Percentiles rank a stretch among this genome's conserved stretches.
Evolutionary conservation across 30 jellyfish, hydroid and myxozoan genomes (phyloP).

Genomic region (Mastigias papua): DNA sequence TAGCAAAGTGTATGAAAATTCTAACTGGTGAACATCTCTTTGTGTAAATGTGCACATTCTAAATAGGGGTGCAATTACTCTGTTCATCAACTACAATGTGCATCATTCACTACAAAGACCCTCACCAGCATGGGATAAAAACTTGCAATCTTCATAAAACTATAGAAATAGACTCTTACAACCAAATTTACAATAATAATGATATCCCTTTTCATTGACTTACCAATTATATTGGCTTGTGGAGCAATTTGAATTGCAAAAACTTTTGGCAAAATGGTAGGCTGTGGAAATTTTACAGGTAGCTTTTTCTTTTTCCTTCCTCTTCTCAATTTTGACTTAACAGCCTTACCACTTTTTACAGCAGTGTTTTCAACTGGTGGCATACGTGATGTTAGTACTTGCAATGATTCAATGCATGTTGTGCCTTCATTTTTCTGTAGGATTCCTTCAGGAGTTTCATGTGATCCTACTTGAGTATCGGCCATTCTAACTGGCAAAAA

Average conservation of each 20-base stretch:
- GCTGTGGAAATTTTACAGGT: slow-evolving; percentile 39
- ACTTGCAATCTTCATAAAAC: no score
- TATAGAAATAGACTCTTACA: no score
- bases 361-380: slow-evolving; percentile 22
- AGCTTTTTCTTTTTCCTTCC: slow-evolving; percentile 62
- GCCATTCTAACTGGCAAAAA: background rate
- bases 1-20: no score
- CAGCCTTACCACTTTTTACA: background rate
- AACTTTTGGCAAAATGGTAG: slow-evolving; percentile 61
- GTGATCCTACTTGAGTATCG: background rate
- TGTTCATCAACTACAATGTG: no score
- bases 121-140: no score
- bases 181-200: no score
- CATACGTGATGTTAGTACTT: slow-evolving; percentile 54
- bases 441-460: background rate
- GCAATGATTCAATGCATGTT: slow-evolving; percentile 30
- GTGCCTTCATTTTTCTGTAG: background rate
- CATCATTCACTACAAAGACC: no score
- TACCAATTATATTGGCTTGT: slow-evolving; percentile 52
- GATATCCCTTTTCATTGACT: no score
- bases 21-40: no score
- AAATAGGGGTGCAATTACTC: no score
- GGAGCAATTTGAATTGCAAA: slow-evolving; percentile 78
- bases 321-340: slow-evolving; percentile 24
- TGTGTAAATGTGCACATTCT: no score